phyloP scores from a whole-genome alignment of 2,797 vertebrate genomes.

The Neopelma chrysocephalum region DNA sequence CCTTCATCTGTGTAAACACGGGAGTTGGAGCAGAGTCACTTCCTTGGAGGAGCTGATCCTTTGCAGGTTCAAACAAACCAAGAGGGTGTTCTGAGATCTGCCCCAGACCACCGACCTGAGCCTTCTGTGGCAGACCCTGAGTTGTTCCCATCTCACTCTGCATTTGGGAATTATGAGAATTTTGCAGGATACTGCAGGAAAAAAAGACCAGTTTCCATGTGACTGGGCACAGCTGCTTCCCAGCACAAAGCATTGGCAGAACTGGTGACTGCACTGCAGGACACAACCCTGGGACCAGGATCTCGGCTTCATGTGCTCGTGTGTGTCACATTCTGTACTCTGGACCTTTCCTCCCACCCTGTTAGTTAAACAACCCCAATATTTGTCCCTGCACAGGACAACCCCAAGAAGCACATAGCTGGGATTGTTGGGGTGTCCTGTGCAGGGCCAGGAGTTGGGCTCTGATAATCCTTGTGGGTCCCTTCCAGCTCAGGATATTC shows the following conservation, averaged over 20 bases:
- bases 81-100: neutral
- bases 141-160: accelerated
- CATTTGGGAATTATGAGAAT: neutral
- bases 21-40: neutral
- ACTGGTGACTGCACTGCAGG: neutral
- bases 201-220: neutral
- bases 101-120: no score
- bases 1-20: neutral
- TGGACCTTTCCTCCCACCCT: neutral
- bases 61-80: neutral
- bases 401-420: neutral
- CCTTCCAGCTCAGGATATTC: neutral
- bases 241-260: neutral
- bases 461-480: neutral
- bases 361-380: neutral
- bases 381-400: neutral
- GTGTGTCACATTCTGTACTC: neutral
- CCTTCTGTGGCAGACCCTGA: neutral
- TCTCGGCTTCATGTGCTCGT: accelerated
- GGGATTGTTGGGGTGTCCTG: neutral
- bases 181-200: no score
- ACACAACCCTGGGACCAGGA: neutral
- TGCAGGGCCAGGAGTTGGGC: neutral
- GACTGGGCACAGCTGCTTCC: neutral
- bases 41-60: neutral